Conservation (phyloP, 2,113 vertebrate species). For the human (Homo sapiens) region DNA sequence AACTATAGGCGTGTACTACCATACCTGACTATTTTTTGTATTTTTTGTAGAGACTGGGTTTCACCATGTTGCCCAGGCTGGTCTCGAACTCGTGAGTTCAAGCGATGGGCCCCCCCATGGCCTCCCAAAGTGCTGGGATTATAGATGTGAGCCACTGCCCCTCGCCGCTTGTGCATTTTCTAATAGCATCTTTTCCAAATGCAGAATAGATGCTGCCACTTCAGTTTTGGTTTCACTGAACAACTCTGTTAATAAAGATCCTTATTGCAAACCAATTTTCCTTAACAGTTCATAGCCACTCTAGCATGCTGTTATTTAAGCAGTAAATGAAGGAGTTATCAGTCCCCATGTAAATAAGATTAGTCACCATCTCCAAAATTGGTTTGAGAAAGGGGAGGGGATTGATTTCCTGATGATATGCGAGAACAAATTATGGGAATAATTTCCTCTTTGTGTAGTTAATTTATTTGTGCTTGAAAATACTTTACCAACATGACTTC, state of each 20-base stretch:
- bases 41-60: no score
- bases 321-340: constrained; percentile 13
- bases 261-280: constrained; percentile 60
- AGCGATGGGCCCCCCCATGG: fast-evolving
- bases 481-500: neutral
- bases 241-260: constrained; percentile 53
- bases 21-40: no score
- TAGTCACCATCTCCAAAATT: constrained; percentile 36
- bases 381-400: neutral
- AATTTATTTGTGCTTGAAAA: neutral
- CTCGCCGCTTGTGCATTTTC: constrained; percentile 31
- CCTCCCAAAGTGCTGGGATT: no score
- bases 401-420: constrained; percentile 56
- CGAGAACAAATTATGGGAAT: constrained; percentile 52
- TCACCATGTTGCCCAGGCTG: no score
- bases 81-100: no score
- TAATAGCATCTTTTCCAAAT: constrained; percentile 26
- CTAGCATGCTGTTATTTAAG: constrained; percentile 61
- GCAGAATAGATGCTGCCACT: neutral
- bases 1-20: no score
- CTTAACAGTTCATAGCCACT: constrained; percentile 5
- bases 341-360: constrained; percentile 39
- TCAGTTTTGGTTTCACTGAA: constrained; percentile 60
- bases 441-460: constrained; percentile 12
- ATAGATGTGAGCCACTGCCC: no score